These are phyloP conservation scores for Drosophila paracracens DNA, from an alignment of 2,888 invertebrate species.

Conservation along the genomic window DNA sequence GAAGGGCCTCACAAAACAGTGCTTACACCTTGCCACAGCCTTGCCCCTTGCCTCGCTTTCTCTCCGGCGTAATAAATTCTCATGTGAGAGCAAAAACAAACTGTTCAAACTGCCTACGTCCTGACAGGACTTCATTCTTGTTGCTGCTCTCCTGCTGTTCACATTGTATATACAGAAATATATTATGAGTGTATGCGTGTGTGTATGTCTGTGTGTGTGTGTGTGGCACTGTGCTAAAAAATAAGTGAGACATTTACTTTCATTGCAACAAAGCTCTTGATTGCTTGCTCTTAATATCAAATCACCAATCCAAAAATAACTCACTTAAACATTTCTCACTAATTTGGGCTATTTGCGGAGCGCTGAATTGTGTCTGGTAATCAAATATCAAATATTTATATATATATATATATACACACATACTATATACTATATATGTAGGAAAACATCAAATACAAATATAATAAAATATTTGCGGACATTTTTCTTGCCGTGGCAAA, in stretches of 20 bases:
- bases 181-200: constrained; percentile 12
- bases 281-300: constrained; percentile 68
- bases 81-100: constrained; percentile 44
- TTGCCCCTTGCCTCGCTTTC: constrained; percentile 5
- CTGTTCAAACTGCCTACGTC: constrained; percentile 37
- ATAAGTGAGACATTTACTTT: constrained; percentile 77
- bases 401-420: not conserved
- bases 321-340: constrained; percentile 37
- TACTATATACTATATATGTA: not conserved
- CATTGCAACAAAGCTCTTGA: constrained; percentile 72
- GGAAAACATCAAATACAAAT: constrained; percentile 2
- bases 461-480: constrained; percentile 5
- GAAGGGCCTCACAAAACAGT: constrained; percentile 19
- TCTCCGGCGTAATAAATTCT: constrained; percentile 67
- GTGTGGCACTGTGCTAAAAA: constrained; percentile 46
- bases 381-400: constrained; percentile 9
- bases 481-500: not conserved
- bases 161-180: constrained; percentile 16
- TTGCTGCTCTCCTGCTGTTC: constrained; percentile 29
- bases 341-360: constrained; percentile 27
- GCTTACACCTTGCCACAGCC: constrained; percentile 1
- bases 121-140: constrained; percentile 21
- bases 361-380: constrained; percentile 1
- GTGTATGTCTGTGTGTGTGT: constrained; percentile 12
- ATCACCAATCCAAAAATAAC: constrained; percentile 38